These are phyloP conservation scores for Okamejei kenojei DNA, from an alignment of 2,797 vertebrate genomes.

Conservation along the genomic window DNA sequence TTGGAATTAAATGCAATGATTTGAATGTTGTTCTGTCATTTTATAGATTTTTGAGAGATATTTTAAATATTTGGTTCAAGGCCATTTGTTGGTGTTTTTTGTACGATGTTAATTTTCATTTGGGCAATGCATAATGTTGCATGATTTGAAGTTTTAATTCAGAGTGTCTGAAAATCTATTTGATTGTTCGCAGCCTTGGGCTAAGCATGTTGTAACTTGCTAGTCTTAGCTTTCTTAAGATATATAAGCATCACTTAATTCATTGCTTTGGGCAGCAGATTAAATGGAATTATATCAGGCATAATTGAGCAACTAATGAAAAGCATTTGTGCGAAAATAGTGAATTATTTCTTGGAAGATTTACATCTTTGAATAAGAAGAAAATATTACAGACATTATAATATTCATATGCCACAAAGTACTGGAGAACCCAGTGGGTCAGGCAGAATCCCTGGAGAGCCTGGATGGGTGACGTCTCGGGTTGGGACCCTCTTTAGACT, in stretches of 20 bases:
- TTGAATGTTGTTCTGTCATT: not conserved
- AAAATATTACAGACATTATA: not conserved
- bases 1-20: not conserved
- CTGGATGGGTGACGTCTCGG: no score
- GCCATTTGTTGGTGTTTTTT: not conserved
- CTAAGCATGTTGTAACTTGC: not conserved
- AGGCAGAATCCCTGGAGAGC: no score
- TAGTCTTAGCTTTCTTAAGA: not conserved
- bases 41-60: not conserved
- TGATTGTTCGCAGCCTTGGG: not conserved
- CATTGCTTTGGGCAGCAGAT: not conserved
- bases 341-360: not conserved
- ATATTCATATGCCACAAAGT: not conserved
- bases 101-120: not conserved
- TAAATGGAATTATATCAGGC: not conserved
- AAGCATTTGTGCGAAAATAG: not conserved
- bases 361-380: no score
- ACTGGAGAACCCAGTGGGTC: no score
- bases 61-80: not conserved
- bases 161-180: not conserved
- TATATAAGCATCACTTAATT: not conserved
- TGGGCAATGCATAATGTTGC: not conserved
- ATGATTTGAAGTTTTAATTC: not conserved
- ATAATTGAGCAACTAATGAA: not conserved
- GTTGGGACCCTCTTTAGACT: no score